phyloP scores from a whole-genome alignment of 2,113 vertebrate species.

The Anas platyrhynchos region DNA sequence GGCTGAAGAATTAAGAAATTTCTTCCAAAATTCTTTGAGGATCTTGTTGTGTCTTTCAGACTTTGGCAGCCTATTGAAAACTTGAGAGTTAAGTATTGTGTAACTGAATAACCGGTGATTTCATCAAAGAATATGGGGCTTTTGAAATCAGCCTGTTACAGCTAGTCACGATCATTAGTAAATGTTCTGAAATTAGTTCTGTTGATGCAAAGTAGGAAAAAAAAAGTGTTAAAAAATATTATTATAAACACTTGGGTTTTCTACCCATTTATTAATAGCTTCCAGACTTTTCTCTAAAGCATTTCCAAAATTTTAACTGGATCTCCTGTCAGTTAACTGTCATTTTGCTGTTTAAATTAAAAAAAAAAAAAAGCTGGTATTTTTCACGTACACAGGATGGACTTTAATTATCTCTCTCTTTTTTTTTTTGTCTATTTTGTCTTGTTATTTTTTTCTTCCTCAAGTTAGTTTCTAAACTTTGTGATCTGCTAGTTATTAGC shows the following conservation, averaged over 20 bases:
- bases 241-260: not conserved
- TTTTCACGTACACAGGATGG: not conserved
- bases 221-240: not conserved
- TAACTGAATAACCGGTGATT: not conserved
- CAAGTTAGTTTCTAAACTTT: not conserved
- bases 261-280: not conserved
- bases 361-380: too few species aligned
- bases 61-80: not conserved
- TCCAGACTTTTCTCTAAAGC: not conserved
- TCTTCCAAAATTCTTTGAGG: not conserved
- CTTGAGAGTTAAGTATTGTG: not conserved
- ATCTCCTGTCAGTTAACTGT: not conserved
- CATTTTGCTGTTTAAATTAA: not conserved
- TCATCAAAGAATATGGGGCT: conserved; percentile 9
- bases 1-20: not conserved
- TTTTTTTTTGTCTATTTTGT: not conserved
- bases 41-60: not conserved
- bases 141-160: not conserved
- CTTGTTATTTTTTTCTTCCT: not conserved
- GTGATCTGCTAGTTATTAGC: not conserved
- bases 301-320: not conserved
- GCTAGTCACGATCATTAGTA: not conserved
- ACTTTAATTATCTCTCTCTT: not conserved
- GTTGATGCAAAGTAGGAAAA: not conserved
- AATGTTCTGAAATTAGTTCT: not conserved